Base-by-base conservation (phyloP, 1,140 invertebrate species). In the Cotesia vestalis region DNA sequence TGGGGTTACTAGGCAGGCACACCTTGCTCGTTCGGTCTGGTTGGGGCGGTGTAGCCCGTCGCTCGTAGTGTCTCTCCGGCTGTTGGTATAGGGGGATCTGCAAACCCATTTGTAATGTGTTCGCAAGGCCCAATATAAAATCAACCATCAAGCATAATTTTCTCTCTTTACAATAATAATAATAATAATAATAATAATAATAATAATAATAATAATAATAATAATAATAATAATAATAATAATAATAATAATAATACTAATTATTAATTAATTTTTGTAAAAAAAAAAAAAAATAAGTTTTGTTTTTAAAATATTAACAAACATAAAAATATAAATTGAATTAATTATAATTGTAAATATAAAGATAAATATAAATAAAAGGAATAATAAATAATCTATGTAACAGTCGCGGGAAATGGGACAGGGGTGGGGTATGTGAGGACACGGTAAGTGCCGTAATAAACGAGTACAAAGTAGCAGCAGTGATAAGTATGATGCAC, bases 1-100 rank as follows among this genome's bases (percentile, higher is more conserved):
- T 79, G 79, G 83, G 79, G 79, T 85, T 82, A 85, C 82, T 85
- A 84, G 84, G 84, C 84, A 85, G 84, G 84, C 85, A 86, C 85
- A 87, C 85, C 85, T 87, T 87, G 85, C 85, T 87, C 81, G 84
- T 86, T 86, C 85, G 82, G 83, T 86, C 85, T 86, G 85, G 85
- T 86, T 87, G 83, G 84, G 84, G 84, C 82, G 84, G 85, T 82
- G 85, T 86, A 80, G 85, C 83, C 84, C 85, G 83, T 80, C 85
- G 84, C 85, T 86, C 85, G 85, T 87, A 86, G 84, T 87, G 85
- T 78, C 85, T 87, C 85, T 87, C 85, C 85, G 85, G 85, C 84
- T 87, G 85, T 86, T 87, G 85, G 79, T 86, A 86, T 85, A 86
- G 85, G 81, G 85, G 85, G 79, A 87, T 86, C 85, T 86, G 85